Conservation (phyloP, 2,797 vertebrate species). For the Syngnathus rostellatus region DNA sequence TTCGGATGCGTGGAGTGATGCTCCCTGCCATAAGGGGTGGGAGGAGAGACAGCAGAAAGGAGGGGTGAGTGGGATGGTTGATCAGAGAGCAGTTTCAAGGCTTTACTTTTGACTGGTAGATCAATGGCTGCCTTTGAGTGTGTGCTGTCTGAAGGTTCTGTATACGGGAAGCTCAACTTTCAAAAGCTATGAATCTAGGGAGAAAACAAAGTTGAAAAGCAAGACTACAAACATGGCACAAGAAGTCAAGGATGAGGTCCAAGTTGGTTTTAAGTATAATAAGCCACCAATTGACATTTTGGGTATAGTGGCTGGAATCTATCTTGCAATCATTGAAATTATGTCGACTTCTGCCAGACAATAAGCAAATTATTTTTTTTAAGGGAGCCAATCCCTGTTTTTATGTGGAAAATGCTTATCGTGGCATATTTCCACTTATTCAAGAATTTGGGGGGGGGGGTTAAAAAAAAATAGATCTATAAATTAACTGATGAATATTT, state of each 20-base stretch:
- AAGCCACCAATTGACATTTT: slow-evolving; percentile 28
- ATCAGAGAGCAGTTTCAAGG: slow-evolving; percentile 75
- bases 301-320: slow-evolving; percentile 3
- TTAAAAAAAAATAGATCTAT: too few species aligned
- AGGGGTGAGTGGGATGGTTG: slow-evolving; percentile 68
- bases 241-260: slow-evolving; percentile 50
- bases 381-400: too few species aligned
- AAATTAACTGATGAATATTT: too few species aligned
- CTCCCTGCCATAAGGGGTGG: slow-evolving; percentile 81
- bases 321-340: background rate
- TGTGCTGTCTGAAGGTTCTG: slow-evolving; percentile 69
- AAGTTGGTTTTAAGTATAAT: slow-evolving; percentile 41
- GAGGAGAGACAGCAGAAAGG: slow-evolving; percentile 27
- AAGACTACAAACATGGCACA: slow-evolving; percentile 67
- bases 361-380: too few species aligned
- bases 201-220: slow-evolving; percentile 76
- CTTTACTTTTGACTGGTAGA: slow-evolving; percentile 74
- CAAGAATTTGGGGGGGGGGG: too few species aligned
- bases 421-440: too few species aligned
- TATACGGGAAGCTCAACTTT: slow-evolving; percentile 71
- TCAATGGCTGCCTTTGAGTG: slow-evolving; percentile 77
- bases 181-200: slow-evolving; percentile 68
- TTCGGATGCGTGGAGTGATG: slow-evolving; percentile 97
- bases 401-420: too few species aligned
- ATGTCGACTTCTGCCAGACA: too few species aligned